Evolutionary conservation across 2,888 invertebrate genomes (phyloP), one percentile per base, ranked within the genome.

Genomic region (Microctonus brassicae): DNA sequence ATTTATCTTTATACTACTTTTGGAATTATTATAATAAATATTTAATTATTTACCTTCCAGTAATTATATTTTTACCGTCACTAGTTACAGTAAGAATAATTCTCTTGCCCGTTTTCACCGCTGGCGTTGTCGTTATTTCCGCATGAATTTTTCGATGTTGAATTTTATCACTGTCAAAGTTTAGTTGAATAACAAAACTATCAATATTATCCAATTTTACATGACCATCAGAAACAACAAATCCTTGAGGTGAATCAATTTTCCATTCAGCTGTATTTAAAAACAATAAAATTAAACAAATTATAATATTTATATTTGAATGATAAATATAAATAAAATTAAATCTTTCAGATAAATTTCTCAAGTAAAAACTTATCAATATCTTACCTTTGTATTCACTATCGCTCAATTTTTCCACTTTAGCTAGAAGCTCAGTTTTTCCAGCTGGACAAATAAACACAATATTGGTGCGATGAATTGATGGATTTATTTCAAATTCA

Each of bases 1-100:
- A 2, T 52, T 60, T 29, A 39, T 57, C n/a, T n/a, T n/a, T n/a
- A n/a, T n/a, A n/a, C n/a, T n/a, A n/a, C 11, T 55, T 22, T 26
- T 7, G 55, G 34, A 70, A 24, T 22, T 65, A 60, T n/a, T 61
- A 53, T 20, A 73, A 69, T 68, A 70, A 33, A 62, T 10, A 22
- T 29, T n/a, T n/a, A n/a, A n/a, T n/a, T n/a, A 64, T 47, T 70
- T 83, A 92, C 92, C 90, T 92, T 89, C 95, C 95, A 79, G 92
- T 91, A 1, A 95, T 81, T 9, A 94, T 83, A 66, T 92, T 92
- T 81, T 93, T 91, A 70, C 91, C 91, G 3, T 90, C 91, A 61
- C 92, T 91, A 34, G 91, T 92, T 0, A 92, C 90, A 1, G 89
- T 87, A 79, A 95, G 89, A 73, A 91, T 90, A 68, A 95, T 88